Evolutionary conservation across 1,140 invertebrate genomes (phyloP), one percentile per base, ranked within the genome.

Genomic region (Octopus sinensis): DNA sequence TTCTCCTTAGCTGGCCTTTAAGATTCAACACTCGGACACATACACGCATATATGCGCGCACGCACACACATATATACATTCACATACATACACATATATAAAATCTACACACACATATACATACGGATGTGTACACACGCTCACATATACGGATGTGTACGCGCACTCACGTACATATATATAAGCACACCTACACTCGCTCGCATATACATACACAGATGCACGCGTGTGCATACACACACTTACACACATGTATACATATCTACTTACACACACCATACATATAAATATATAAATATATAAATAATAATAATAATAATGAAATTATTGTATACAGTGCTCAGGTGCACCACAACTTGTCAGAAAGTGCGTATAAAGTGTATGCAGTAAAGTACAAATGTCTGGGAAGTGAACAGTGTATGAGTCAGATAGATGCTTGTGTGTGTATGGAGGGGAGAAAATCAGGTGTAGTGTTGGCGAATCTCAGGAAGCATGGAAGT

Each of bases 21-120:
- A n/a, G n/a, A n/a, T n/a, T n/a, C 80, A 82, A 81, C 80, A 82
- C 71, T 54, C 62, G 79, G 71, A 82, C 68, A 53, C 73, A 76
- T 77, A 53, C 13, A 80, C 54, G n/a, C 43, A 30, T 43, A 68
- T 30, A 62, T 68, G 6, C n/a, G 12, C 56, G 17, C 17, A 62
- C 56, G 17, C 17, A 62, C 17, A 62, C 17, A 62, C 17, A 62
- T 62, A 62, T 17, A 62, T 62, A 62, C 56, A 62, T 62, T 9
- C 17, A 62, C 17, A 62, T 62, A 62, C 17, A 62, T 17, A 62
- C 17, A 62, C 56, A 62, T 62, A 62, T 62, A 62, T 62, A 62
- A 9, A 62, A 62, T 17, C 6, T 62, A 62, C 56, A 62, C 17
- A 62, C 17, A 62, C 17, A 62, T 62, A 62, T 62, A 62, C 56